Conservation (phyloP, 2,113 vertebrate species). For the Lamprologus callipterus region DNA sequence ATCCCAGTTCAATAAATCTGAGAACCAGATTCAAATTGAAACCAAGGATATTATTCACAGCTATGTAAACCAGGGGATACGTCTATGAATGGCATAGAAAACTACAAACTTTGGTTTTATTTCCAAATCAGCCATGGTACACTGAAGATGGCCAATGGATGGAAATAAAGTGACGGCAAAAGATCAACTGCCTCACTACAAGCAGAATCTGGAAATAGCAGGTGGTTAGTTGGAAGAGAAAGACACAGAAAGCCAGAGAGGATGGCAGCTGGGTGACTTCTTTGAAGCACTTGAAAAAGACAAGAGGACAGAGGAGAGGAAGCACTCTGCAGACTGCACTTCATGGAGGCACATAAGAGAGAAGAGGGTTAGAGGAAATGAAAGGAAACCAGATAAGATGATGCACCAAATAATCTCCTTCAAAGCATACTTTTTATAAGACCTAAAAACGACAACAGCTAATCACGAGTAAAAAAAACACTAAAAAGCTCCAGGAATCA, state of each 20-base stretch:
- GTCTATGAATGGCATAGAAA: neutral
- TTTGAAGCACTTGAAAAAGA: conserved; percentile 34
- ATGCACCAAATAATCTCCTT: neutral
- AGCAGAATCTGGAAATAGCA: conserved; percentile 17
- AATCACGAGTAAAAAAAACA: neutral
- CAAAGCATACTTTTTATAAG: neutral
- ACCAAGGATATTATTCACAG: neutral
- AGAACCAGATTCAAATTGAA: neutral
- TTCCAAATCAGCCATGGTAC: neutral
- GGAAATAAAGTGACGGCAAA: neutral
- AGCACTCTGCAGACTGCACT: neutral
- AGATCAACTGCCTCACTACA: conserved; percentile 3
- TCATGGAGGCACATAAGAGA: neutral
- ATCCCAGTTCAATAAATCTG: neutral
- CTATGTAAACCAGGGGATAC: neutral
- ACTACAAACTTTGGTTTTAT: neutral
- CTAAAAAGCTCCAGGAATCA: neutral
- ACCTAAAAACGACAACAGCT: neutral
- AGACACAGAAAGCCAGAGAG: neutral
- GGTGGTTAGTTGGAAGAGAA: neutral
- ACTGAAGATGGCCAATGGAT: neutral
- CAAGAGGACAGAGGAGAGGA: neutral
- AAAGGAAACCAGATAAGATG: neutral
- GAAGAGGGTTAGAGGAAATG: neutral
- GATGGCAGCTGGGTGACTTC: conserved; percentile 5